Evolutionary conservation across 2,113 vertebrate species (phyloP), one percentile per base, ranked within the genome.

Genomic region (Larimichthys polyactis): DNA sequence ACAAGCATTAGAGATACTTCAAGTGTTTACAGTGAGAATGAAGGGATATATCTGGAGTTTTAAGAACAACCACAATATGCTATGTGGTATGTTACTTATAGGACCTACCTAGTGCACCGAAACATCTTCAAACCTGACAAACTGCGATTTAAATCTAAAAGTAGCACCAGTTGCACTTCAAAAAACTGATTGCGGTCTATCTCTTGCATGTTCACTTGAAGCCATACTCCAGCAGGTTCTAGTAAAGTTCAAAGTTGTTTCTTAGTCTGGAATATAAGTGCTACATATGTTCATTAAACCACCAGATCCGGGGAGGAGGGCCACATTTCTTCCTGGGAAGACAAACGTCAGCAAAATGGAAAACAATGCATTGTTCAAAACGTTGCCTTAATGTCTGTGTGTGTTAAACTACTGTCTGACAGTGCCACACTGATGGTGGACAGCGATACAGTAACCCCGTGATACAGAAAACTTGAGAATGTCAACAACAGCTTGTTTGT

Each of bases 391-490:
- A n/a, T 48, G 17, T 46, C 29, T 22, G 15, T 52, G 20, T 22
- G 15, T 46, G 20, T 58, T 9, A 19, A 22, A 51, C n/a, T 16
- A 10, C 7, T 2, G 46, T 15, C 10, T 24, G 24, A 46, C 66
- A 43, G 10, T 16, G 27, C 17, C 44, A 17, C 65, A 17, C 32
- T 64, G 20, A 57, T 74, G 69, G 27, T n/a, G 17, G 75, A 59
- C 66, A 73, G 20, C 22, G 62, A 87, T 24, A 65, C 74, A 62
- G 51, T 78, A 64, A 75, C 62, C 51, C 14, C 24, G 22, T 67
- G 68, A 85, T 69, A 78, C 59, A 65, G 70, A 81, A 60, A 63
- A 82, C 82, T 0, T 57, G 71, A 89, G 74, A 78, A 65, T 71
- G 71, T 79, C 73, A 76, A 87, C 81, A 82, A 43, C 81, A 83